These are phyloP conservation scores for Myoxocephalus aenaeus DNA, from an alignment of 2,797 vertebrate species.

Conservation along the genomic window DNA sequence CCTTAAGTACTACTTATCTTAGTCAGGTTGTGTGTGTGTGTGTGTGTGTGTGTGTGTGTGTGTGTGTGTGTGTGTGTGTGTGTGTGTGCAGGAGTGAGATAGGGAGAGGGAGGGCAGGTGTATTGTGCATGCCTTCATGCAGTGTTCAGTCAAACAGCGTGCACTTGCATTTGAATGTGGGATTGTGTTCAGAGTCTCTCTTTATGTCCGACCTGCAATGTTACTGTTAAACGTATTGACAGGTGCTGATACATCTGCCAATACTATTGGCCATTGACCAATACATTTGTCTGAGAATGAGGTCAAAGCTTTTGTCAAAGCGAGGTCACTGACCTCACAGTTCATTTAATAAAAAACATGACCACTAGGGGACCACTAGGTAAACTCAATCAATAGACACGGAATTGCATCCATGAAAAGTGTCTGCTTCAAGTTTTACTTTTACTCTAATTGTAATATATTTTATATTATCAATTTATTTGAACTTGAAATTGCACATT, in stretches of 20 bases:
- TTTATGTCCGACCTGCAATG: slow-evolving; percentile 39
- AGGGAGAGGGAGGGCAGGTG: background rate
- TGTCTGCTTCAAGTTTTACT: background rate
- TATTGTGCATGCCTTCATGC: background rate
- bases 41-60: background rate
- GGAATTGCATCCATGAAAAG: slow-evolving; percentile 3
- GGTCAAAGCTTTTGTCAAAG: slow-evolving; percentile 73
- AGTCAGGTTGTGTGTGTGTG: slow-evolving; percentile 3
- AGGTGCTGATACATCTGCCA: slow-evolving; percentile 53
- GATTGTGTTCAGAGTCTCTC: slow-evolving; percentile 3
- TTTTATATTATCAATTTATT: background rate
- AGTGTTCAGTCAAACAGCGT: background rate
- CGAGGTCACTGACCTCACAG: slow-evolving; percentile 58
- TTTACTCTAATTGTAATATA: background rate
- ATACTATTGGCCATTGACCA: slow-evolving; percentile 46
- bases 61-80: no score
- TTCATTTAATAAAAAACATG: slow-evolving; percentile 56
- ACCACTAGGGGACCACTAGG: slow-evolving; percentile 12
- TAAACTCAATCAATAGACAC: slow-evolving; percentile 31
- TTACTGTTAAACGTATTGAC: slow-evolving; percentile 45
- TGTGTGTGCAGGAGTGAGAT: background rate
- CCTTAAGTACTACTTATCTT: slow-evolving; percentile 42
- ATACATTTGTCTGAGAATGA: slow-evolving; percentile 42
- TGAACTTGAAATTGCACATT: background rate
- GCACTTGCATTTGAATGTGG: slow-evolving; percentile 27